A percentile compares a stretch with the other conserved stretches of the same genome.
Evolutionary conservation across 2,888 invertebrate genomes (phyloP).

Genomic region (Seira musarum): DNA sequence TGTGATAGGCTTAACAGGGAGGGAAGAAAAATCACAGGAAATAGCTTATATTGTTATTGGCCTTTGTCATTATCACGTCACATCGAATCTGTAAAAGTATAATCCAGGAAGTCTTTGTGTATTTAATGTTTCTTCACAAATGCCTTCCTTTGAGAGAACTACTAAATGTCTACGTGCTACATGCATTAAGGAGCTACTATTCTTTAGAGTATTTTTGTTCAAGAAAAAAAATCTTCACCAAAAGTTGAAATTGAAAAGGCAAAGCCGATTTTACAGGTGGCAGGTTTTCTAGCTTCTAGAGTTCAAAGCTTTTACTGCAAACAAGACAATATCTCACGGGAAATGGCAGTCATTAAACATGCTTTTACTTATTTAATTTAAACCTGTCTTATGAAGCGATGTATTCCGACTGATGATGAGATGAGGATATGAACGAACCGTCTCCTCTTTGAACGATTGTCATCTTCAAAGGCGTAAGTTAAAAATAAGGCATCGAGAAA

Average conservation of each 20-base stretch:
- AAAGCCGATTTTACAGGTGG: conserved; percentile 30
- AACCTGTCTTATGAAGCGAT: conserved; percentile 12
- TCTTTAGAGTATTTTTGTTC: no score
- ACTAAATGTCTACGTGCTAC: conserved; percentile 24
- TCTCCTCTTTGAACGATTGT: conserved; percentile 17
- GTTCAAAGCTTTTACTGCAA: neutral
- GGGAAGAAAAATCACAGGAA: conserved; percentile 54
- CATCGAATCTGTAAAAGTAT: conserved; percentile 37
- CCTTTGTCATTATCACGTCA: conserved; percentile 59
- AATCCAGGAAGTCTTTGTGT: conserved; percentile 54
- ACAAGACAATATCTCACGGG: conserved; percentile 48
- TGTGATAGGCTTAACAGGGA: no score
- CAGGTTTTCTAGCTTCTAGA: conserved; percentile 9
- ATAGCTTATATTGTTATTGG: conserved; percentile 40
- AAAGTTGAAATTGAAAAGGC: conserved; percentile 5
- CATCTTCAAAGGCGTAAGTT: neutral
- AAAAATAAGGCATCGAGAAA: neutral
- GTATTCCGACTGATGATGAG: no score
- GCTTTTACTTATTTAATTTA: no score
- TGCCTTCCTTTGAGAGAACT: no score
- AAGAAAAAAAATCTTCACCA: no score
- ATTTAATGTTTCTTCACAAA: neutral
- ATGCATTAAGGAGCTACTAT: conserved; percentile 34
- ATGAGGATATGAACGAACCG: no score
- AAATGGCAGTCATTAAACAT: conserved; percentile 43